These are phyloP conservation scores for Chouioia cunea DNA, from an alignment of 2,888 invertebrate genomes.

Conservation along the genomic window DNA sequence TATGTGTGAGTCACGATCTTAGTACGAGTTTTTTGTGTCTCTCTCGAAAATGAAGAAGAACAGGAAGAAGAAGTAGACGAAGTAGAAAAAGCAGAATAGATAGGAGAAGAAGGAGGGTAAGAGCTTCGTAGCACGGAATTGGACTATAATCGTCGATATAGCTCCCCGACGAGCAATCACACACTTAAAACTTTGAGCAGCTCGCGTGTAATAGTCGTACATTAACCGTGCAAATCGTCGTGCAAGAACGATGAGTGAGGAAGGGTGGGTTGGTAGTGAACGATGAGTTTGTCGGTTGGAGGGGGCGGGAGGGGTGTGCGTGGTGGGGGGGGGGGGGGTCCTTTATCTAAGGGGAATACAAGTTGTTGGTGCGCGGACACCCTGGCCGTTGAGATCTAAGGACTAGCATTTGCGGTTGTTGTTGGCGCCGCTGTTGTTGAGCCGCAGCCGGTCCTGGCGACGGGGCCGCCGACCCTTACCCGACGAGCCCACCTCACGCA, in stretches of 20 bases:
- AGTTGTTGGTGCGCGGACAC: constrained; percentile 51
- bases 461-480: constrained; percentile 71
- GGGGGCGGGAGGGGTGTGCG: too few species aligned
- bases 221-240: constrained; percentile 49
- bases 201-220: constrained; percentile 43
- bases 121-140: too few species aligned
- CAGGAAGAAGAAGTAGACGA: too few species aligned
- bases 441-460: constrained; percentile 72
- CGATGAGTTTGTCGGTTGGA: too few species aligned
- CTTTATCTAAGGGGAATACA: too few species aligned
- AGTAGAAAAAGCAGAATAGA: too few species aligned
- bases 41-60: too few species aligned
- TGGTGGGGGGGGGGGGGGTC: too few species aligned
- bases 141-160: constrained; percentile 1
- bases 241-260: constrained; percentile 43
- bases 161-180: constrained; percentile 25
- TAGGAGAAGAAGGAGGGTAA: too few species aligned
- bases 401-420: constrained; percentile 75
- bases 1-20: too few species aligned
- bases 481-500: constrained; percentile 69
- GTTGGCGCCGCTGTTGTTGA: constrained; percentile 72
- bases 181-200: background rate
- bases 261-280: constrained; percentile 35
- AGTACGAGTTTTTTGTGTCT: too few species aligned
- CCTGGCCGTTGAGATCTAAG: constrained; percentile 60